phyloP scores from a whole-genome alignment of 1,140 invertebrate genomes.

The Ladona fulva region DNA sequence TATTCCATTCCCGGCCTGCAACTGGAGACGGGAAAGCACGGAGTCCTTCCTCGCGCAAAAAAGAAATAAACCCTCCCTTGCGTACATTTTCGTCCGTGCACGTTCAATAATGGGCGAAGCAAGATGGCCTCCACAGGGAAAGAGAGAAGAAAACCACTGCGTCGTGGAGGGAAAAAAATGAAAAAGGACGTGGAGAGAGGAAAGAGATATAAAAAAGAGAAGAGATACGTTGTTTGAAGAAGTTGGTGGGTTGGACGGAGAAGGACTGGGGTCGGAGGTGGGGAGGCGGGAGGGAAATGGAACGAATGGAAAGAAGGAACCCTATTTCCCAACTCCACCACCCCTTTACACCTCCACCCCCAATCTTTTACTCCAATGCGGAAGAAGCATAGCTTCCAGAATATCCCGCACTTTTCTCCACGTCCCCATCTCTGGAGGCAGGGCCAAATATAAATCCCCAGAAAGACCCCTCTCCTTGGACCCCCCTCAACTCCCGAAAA shows the following conservation, averaged over 20 bases:
- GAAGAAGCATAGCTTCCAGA: neutral
- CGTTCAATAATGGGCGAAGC: neutral
- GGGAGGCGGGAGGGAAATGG: neutral
- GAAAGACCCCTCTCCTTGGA: neutral
- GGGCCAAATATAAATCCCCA: neutral
- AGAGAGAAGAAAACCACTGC: neutral
- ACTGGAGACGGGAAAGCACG: too few relatives aligned
- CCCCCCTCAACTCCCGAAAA: neutral
- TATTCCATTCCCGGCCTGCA: too few relatives aligned
- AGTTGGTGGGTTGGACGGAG: neutral
- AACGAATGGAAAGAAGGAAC: neutral
- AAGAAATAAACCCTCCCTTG: too few relatives aligned
- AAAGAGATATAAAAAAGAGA: neutral
- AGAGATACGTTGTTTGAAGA: neutral
- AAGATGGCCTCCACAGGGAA: neutral
- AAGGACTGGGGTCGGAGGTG: neutral
- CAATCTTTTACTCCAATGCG: neutral
- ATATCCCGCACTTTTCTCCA: neutral
- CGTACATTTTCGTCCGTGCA: neutral
- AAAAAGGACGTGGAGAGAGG: neutral
- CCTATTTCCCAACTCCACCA: neutral
- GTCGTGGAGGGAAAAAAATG: neutral
- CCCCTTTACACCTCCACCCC: neutral
- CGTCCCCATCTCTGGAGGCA: neutral
- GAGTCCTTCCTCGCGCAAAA: too few relatives aligned